Evolutionary conservation across 2,113 vertebrate genomes (phyloP), one percentile per base, ranked within the genome.

Genomic region (Alaudala cheleensis): DNA sequence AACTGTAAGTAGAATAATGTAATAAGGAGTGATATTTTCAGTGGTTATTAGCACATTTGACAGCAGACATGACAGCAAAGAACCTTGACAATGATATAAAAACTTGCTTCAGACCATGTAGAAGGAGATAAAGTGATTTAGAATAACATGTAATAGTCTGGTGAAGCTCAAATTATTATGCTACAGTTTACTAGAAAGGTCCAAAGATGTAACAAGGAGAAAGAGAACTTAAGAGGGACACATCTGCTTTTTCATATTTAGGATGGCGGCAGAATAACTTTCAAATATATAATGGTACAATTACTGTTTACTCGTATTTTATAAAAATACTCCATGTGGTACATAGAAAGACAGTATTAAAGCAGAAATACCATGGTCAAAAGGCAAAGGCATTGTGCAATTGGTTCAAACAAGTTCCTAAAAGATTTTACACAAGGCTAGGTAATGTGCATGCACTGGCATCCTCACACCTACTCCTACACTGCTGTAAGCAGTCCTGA

Each of bases 371-470:
- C 5, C 18, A 4, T 34, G 17, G 12, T 34, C 31, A n/a, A 57
- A 72, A 74, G 18, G 54, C 42, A 72, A 90, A 80, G n/a, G 14
- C 22, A 9, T 9, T 11, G 34, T 37, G 53, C 44, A 39, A 33
- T 22, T 50, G 61, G 10, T 21, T 67, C 18, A 71, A 86, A 71
- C 13, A 33, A 74, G 29, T 50, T 67, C 16, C 18, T 31, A 11
- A 71, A 40, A 18, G 25, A 33, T 47, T 74, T 81, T 44, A 23
- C 29, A 40, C 9, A 23, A 73, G 81, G 9, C 9, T 14, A 23
- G 25, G 8, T 54, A 31, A 50, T 0, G 0, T 2, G 5, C 25
- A 12, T 24, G 19, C 12, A 22, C 18, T 21, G 39, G 6, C 65
- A 85, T 18, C 22, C 22, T 90, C 1, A 8, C 11, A 14, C 45